Conservation (phyloP, 2,888 invertebrate genomes). For the Drosophila maculinotata region DNA sequence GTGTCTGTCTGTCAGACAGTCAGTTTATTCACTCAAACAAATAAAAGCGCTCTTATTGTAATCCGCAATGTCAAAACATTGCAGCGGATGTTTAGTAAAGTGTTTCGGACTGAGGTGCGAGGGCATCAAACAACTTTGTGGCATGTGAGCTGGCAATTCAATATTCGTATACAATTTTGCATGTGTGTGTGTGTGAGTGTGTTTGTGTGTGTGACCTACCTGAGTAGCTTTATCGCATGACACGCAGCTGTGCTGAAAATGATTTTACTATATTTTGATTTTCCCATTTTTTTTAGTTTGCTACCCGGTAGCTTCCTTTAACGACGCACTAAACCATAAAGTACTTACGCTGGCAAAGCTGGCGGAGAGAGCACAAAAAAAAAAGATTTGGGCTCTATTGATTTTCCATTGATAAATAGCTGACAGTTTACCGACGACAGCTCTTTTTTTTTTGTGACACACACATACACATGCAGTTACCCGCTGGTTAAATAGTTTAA, state of each 20-base stretch:
- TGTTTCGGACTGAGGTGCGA: constrained; percentile 18
- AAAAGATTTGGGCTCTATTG: constrained; percentile 61
- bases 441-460: constrained; percentile 9
- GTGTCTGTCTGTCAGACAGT: constrained; percentile 15
- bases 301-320: constrained; percentile 26
- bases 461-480: constrained; percentile 3
- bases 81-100: constrained; percentile 64
- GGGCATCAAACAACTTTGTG: constrained; percentile 26
- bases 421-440: constrained; percentile 49
- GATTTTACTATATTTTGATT: constrained; percentile 35
- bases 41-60: constrained; percentile 76
- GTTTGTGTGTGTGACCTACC: constrained; percentile 45
- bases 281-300: constrained; percentile 2
- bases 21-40: constrained; percentile 49
- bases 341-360: constrained; percentile 27
- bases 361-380: constrained; percentile 3
- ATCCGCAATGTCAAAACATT: constrained; percentile 72
- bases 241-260: constrained; percentile 67
- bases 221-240: constrained; percentile 69
- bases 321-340: constrained; percentile 62
- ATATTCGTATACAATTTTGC: constrained; percentile 6
- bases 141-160: constrained; percentile 46
- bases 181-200: constrained; percentile 13
- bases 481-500: constrained; percentile 70
- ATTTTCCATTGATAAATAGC: constrained; percentile 77